Percentiles rank a stretch among this genome's conserved stretches.
These are phyloP conservation scores for Takifugu rubripes DNA, from an alignment of 2,797 vertebrate species.

Conservation along the genomic window DNA sequence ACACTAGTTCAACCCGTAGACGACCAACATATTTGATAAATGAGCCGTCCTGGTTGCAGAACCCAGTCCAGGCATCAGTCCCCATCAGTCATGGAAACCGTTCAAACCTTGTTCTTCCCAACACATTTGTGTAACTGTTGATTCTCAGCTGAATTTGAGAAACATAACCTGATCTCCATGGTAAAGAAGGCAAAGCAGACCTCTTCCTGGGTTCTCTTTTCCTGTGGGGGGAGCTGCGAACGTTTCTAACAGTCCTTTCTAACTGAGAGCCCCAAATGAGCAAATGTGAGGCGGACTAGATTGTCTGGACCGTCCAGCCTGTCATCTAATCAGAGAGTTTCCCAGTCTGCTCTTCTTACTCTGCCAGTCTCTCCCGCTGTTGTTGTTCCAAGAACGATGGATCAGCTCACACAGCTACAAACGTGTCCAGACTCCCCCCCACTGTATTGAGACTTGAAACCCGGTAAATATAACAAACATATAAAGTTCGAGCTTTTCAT, in stretches of 20 bases:
- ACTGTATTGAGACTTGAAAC: neutral
- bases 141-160: conserved; percentile 12
- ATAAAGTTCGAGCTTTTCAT: no score
- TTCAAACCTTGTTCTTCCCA: no score
- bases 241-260: conserved; percentile 41
- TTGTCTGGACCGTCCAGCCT: conserved; percentile 64
- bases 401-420: conserved; percentile 52
- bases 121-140: no score
- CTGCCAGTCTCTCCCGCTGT: conserved; percentile 48
- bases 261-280: conserved; percentile 59
- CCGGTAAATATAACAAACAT: no score
- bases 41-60: no score
- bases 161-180: conserved; percentile 11
- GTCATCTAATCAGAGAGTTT: conserved; percentile 66
- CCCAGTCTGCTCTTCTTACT: conserved; percentile 59
- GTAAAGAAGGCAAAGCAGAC: conserved; percentile 50
- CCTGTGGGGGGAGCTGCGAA: conserved; percentile 60
- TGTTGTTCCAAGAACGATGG: conserved; percentile 63
- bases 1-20: no score
- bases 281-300: conserved; percentile 59
- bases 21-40: no score
- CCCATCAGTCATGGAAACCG: no score
- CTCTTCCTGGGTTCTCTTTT: conserved; percentile 48
- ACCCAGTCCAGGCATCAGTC: no score
- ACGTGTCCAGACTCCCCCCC: conserved; percentile 6